Percentiles rank a stretch among this genome's conserved stretches.
Evolutionary conservation across 2,888 invertebrate species (phyloP).

Genomic region (Dorcus parallelipipedus): DNA sequence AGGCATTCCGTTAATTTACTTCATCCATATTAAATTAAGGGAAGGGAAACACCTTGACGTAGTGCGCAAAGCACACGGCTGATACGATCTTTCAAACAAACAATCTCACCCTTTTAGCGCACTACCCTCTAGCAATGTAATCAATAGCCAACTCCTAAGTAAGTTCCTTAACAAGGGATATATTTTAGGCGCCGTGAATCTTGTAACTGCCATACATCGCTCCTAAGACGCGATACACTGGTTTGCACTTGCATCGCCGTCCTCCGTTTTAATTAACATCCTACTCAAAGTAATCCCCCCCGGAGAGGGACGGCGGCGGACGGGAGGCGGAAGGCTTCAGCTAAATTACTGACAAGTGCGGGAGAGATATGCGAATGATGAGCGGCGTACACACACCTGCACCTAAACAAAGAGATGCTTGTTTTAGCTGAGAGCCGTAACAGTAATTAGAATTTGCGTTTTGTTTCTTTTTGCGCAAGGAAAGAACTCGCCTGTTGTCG

Average conservation of each 20-base stretch:
- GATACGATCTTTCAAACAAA: not conserved
- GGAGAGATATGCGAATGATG: slow-evolving; percentile 27
- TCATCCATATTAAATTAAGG: no score
- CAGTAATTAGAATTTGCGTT: slow-evolving; percentile 26
- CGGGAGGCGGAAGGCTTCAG: slow-evolving; percentile 43
- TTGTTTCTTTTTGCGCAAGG: slow-evolving; percentile 4
- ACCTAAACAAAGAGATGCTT: slow-evolving; percentile 29
- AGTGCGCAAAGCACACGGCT: not conserved
- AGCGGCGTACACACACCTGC: slow-evolving; percentile 48
- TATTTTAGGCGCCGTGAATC: slow-evolving; percentile 11
- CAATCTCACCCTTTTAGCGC: not conserved
- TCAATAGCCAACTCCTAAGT: slow-evolving; percentile 4
- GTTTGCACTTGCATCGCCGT: slow-evolving; percentile 33
- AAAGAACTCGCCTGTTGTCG: not conserved
- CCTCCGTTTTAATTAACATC: slow-evolving; percentile 35
- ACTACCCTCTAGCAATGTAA: not conserved
- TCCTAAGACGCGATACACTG: slow-evolving; percentile 24
- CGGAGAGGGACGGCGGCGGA: slow-evolving; percentile 20
- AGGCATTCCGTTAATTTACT: no score
- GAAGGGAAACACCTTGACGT: no score
- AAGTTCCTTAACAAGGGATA: slow-evolving; percentile 12
- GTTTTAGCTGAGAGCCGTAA: slow-evolving; percentile 27
- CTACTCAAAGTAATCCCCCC: slow-evolving; percentile 42
- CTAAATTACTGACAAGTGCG: slow-evolving; percentile 29
- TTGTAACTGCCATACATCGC: slow-evolving; percentile 12